phyloP scores from a whole-genome alignment of 2,797 vertebrate genomes.

The Pipistrellus kuhlii region DNA sequence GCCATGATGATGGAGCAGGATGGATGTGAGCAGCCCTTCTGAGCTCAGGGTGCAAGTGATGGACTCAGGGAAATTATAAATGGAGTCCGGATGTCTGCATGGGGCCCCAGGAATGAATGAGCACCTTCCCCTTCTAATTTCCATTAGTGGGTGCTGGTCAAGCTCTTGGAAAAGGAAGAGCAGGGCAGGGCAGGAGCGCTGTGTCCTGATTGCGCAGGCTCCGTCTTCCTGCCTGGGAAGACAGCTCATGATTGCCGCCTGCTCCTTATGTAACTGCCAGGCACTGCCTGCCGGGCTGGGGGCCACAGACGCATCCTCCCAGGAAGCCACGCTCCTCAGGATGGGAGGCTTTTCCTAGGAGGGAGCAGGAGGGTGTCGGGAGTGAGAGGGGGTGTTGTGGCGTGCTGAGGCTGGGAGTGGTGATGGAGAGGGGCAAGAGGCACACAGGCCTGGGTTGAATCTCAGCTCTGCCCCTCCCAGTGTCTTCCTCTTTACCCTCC shows the following conservation, averaged over 20 bases:
- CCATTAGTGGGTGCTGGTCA: not conserved
- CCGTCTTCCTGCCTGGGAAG: not conserved
- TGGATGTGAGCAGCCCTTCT: not conserved
- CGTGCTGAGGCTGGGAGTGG: not conserved
- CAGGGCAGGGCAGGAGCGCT: not conserved
- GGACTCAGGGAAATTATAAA: not conserved
- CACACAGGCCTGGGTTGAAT: not conserved
- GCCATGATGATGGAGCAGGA: not conserved
- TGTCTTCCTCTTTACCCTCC: not conserved
- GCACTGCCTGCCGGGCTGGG: not conserved
- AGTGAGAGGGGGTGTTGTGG: not conserved
- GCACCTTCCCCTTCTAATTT: not conserved
- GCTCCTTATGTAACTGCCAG: not conserved
- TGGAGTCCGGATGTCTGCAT: not conserved
- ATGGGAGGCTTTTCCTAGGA: not conserved
- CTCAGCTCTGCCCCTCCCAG: not conserved
- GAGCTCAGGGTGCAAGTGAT: not conserved
- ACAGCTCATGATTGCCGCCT: not conserved
- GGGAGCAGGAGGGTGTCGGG: not conserved
- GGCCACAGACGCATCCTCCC: not conserved
- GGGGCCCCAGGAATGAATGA: not conserved
- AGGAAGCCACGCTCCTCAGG: not conserved
- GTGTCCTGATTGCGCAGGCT: not conserved
- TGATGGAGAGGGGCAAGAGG: too few relatives aligned
- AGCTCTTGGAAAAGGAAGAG: constrained; percentile 1